Conservation (phyloP, 2,797 vertebrate genomes). For the Cynodonichthys magdalenae region DNA sequence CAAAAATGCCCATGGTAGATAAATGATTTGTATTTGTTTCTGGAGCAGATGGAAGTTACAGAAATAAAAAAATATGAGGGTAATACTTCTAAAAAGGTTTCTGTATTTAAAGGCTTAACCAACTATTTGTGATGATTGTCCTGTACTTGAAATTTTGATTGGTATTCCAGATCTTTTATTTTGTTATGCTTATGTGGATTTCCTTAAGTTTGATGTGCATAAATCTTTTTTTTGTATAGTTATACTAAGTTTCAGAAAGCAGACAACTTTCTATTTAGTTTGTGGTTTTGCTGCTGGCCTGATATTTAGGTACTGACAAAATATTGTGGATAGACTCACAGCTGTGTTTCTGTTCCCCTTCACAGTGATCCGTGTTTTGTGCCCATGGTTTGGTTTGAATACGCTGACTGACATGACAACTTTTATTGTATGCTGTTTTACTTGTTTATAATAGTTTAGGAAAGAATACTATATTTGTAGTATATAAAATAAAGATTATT, state of each 20-base stretch:
- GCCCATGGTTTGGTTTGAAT: constrained; percentile 26
- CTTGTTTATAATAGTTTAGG: constrained; percentile 38
- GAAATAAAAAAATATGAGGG: too few species aligned
- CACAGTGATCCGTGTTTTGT: not conserved
- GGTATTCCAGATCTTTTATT: not conserved
- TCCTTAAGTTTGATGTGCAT: not conserved
- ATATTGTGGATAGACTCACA: not conserved
- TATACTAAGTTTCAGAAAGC: not conserved
- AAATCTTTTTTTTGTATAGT: not conserved
- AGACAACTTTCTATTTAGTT: constrained; percentile 17
- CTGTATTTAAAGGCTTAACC: too few species aligned
- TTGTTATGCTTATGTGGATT: not conserved
- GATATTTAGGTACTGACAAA: not conserved
- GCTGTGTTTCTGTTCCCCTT: constrained; percentile 5
- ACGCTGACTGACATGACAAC: constrained; percentile 21
- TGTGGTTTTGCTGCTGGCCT: constrained; percentile 36
- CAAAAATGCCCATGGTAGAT: not conserved
- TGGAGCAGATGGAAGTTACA: too few species aligned
- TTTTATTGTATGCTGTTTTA: constrained; percentile 38
- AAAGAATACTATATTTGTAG: constrained; percentile 39
- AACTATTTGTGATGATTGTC: not conserved
- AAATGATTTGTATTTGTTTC: not conserved
- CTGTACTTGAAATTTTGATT: not conserved
- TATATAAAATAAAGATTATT: constrained; percentile 4
- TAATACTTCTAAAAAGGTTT: too few species aligned